Evolutionary conservation across 2,797 vertebrate genomes (phyloP), one percentile per base, ranked within the genome.

Genomic region (Anguilla anguilla): DNA sequence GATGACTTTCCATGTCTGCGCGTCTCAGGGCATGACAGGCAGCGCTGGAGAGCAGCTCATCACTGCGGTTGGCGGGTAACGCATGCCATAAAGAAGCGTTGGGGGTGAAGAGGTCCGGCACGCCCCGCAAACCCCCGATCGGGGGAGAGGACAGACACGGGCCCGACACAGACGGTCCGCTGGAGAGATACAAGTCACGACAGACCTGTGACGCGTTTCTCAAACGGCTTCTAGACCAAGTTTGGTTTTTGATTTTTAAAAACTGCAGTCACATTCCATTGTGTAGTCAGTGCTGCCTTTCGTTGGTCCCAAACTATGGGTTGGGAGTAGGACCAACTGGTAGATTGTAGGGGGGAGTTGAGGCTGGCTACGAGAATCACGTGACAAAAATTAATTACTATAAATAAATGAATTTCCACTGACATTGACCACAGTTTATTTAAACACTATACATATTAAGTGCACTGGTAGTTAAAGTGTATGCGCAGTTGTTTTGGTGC

Each of bases 1-100:
- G 94, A 95, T 93, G 94, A 92, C 93, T 96, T 94, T 94, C 94
- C 94, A 95, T 92, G 94, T 89, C 92, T 91, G 90, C 87, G 91
- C 53, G 88, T 88, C 92, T 92, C 90, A 90, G 92, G 91, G 91
- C 86, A 90, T 93, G 92, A 94, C 90, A 88, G 91, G 91, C 89
- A 59, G 88, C 22, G 87, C 10, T 57, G 9, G 13, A n/a, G 53
- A 84, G 51, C 55, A 57, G 5, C 35, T 84, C 19, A 55, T 55
- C 46, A 17, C 35, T 6, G 9, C 51, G 28, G 53, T 57, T 11
- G 53, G 19, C 53, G 19, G 55, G 0, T 43, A 17, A 35, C 6
- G 4, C 53, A 59, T 19, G 43, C 22, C 0, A 9, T 82, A 51
- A 82, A 82, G 19, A 82, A 51, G 19, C 7, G 22, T 49, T n/a